Base-by-base conservation (phyloP, 2,113 vertebrate species). In the Xenopus laevis region DNA sequence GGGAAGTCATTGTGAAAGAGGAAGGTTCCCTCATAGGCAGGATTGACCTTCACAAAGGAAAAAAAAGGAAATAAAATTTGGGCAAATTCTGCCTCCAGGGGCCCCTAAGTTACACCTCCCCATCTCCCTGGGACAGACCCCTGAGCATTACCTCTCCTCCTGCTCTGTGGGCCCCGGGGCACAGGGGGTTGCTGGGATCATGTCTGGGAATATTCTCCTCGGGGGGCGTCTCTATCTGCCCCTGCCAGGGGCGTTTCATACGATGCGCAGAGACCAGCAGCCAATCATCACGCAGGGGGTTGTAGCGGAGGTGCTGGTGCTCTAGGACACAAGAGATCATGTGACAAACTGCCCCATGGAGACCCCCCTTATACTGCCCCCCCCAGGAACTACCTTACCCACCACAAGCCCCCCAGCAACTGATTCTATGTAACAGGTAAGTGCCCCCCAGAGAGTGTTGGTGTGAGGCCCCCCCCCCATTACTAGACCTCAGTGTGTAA, bases 1-100 rank as follows among this genome's bases (percentile, higher is more conserved):
- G 96, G 97, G 70, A 98, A 99, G 78, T 99, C 97, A 50, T 98
- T 99, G 58, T 93, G 92, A 87, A 99, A 99, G 27, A 96, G 75
- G 13, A 94, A 99, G 0, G 96, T 98, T 79, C 89, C 87, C 4
- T 92, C 84, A 2, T 98, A 98, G 7, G 89, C 74, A 11, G 94
- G 92, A 86, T 98, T 99, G 68, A 94, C 89, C 97, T 98, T 82
- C 30, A 69, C 3, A 8, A 0, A 62, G 59, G 4, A 67, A 16
- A 65, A 44, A 77, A 67, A 3, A 21, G 27, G 1, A 9, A 40
- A 27, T 27, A 27, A 27, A 1, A 40, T 40, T 40, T 40, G 23
- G 79, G 73, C 79, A 62, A 21, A 65, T 4, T 40, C 33, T 9
- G 33, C 33, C 33, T 9, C 33, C 33, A 6, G 33, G n/a, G n/a